Evolutionary conservation across 2,797 vertebrate genomes (phyloP).

Genomic region (Paratrypauchen microcephalus): DNA sequence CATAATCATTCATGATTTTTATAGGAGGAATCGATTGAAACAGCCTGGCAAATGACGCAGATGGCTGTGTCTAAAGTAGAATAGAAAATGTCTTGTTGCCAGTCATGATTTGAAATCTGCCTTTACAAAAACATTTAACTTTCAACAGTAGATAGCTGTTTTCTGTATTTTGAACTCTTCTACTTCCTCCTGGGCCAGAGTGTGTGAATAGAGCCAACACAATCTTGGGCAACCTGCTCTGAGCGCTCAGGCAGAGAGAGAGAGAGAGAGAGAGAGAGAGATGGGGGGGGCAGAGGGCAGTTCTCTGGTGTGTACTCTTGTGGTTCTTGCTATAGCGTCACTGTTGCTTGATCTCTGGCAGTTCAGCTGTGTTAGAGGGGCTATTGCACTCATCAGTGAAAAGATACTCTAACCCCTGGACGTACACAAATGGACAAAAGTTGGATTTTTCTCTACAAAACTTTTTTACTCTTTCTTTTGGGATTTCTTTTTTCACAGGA

Average conservation of each 20-base stretch:
- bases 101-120: neutral
- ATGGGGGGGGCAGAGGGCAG: no score
- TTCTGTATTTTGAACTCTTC: slow-evolving; percentile 61
- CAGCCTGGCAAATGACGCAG: neutral
- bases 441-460: slow-evolving; percentile 35
- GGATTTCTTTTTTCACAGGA: slow-evolving; percentile 36
- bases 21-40: neutral
- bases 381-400: slow-evolving; percentile 37
- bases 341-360: slow-evolving; percentile 63
- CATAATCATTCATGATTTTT: neutral
- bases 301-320: slow-evolving; percentile 71
- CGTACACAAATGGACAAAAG: slow-evolving; percentile 46
- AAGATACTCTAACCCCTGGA: slow-evolving; percentile 42
- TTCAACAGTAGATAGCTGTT: neutral
- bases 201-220: slow-evolving; percentile 71
- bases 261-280: slow-evolving; percentile 37
- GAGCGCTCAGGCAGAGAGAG: slow-evolving; percentile 26
- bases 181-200: slow-evolving; percentile 53
- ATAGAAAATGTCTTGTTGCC: neutral
- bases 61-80: neutral
- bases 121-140: neutral
- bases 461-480: slow-evolving; percentile 32
- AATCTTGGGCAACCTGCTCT: slow-evolving; percentile 62
- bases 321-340: slow-evolving; percentile 67
- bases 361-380: slow-evolving; percentile 56